These are phyloP conservation scores for Falco biarmicus DNA, from an alignment of 2,797 vertebrate genomes.

Conservation along the genomic window DNA sequence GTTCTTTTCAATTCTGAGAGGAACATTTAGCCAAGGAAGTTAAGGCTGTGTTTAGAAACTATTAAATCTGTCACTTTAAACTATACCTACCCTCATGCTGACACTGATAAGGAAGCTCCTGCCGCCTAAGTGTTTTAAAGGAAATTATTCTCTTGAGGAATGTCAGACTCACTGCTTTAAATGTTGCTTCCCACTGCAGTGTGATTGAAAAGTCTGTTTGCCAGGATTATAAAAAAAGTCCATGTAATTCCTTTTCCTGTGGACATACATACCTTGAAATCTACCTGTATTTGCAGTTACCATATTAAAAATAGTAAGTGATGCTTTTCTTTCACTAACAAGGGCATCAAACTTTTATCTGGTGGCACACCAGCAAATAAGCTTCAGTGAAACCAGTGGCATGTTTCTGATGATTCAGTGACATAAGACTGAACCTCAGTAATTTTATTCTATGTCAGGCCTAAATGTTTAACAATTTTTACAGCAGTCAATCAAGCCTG, in stretches of 20 bases:
- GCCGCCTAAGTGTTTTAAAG: background rate
- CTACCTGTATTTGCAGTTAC: background rate
- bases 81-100: background rate
- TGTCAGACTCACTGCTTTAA: background rate
- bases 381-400: background rate
- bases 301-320: background rate
- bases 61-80: background rate
- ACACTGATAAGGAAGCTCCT: background rate
- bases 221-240: background rate
- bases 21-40: background rate
- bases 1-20: background rate
- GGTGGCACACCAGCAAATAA: background rate
- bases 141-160: background rate
- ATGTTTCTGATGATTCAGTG: background rate
- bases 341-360: background rate
- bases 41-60: background rate
- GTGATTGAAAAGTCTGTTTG: background rate
- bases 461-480: slow-evolving; percentile 29
- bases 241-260: background rate
- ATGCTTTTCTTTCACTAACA: background rate
- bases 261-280: background rate
- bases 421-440: background rate
- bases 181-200: background rate
- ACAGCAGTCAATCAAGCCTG: background rate
- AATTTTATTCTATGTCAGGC: background rate